Evolutionary conservation across 92 coral and sea anemone genomes (phyloP), one percentile per base, ranked within the genome.

Genomic region (Porites cylindrica): DNA sequence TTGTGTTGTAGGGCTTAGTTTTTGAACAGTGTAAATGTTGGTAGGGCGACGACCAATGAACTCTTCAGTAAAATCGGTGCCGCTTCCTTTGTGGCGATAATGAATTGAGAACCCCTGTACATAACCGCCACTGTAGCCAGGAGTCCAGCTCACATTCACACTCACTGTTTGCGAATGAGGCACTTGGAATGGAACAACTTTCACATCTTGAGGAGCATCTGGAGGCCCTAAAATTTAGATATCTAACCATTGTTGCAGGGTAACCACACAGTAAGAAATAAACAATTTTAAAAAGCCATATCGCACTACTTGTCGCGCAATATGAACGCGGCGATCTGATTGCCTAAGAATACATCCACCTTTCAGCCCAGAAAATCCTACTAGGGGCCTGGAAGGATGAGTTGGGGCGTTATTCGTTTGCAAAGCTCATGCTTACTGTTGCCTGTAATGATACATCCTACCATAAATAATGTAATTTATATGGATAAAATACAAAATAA

Each of bases 111-210:
- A 94, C 8, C 64, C 65, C 80, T 92, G 94, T 6, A 23, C 43
- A 16, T 77, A 70, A 3, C 98, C 98, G 20, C 98, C 98, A 69
- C 86, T 86, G 24, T 94, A 94, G 5, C 98, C 98, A 11, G 98
- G 92, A 1, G 91, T 90, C 98, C 98, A 94, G n/a, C 92, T 92
- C 50, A 94, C 72, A 50, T 92, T 94, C 14, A 94, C 88, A 64
- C 86, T 85, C 14, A 94, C 91, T 61, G 85, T 94, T 53, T 91
- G 83, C 47, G 91, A 86, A 8, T 82, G 53, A 10, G 89, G 77
- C 14, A 89, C 91, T 32, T 84, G 84, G 20, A 82, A 71, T 14
- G 87, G 86, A 1, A 12, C 43, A 60, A 91, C 91, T 1, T 79
- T 85, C 17, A 94, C 71, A 7, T 92, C 93, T n/a, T 51, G 74